A percentile compares a stretch with the other conserved stretches of the same genome.
phyloP scores from a whole-genome alignment of 2,888 invertebrate species.

The Lasioglossum zephyrum region DNA sequence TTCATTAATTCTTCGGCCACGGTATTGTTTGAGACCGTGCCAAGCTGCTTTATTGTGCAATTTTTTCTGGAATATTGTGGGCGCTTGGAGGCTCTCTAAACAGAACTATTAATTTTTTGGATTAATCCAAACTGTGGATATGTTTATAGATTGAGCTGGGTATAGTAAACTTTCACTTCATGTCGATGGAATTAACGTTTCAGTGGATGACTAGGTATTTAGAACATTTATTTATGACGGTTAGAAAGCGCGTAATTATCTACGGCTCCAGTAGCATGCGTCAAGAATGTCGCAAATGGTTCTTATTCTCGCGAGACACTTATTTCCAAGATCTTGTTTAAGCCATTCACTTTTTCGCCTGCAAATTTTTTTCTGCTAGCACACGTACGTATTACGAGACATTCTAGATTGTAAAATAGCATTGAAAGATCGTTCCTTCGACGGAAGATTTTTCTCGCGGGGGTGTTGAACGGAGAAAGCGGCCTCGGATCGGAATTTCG shows the following conservation, averaged over 20 bases:
- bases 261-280: neutral
- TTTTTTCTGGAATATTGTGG: neutral
- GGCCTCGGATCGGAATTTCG: constrained; percentile 24
- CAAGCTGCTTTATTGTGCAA: neutral
- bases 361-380: neutral
- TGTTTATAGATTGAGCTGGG: neutral
- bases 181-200: neutral
- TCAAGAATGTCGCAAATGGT: neutral
- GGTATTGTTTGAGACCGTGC: neutral
- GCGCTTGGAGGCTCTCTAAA: neutral
- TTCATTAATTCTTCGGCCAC: neutral
- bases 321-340: neutral
- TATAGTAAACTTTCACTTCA: neutral
- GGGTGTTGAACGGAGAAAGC: constrained; percentile 1
- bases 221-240: neutral
- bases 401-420: neutral
- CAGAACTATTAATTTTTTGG: neutral
- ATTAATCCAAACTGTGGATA: neutral
- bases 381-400: neutral
- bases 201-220: neutral
- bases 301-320: neutral
- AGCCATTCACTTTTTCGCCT: neutral
- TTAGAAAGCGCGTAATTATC: neutral
- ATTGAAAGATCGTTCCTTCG: neutral
- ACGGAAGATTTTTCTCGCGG: neutral